These are phyloP conservation scores for Notiomystis cincta DNA, from an alignment of 2,113 vertebrate species.

Conservation along the genomic window DNA sequence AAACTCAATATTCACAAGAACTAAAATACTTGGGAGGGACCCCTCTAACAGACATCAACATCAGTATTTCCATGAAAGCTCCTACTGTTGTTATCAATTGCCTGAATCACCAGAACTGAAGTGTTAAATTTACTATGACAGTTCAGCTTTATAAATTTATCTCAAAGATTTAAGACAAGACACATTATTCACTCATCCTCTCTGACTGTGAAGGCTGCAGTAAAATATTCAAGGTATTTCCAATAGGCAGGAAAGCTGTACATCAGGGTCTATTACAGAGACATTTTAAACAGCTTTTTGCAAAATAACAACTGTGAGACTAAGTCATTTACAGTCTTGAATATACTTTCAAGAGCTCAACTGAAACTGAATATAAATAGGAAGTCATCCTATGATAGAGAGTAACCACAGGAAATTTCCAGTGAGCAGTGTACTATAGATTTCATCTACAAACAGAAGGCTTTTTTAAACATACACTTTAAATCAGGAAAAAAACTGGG, in stretches of 20 bases:
- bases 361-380: neutral
- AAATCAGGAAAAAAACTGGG: neutral
- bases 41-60: neutral
- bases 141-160: neutral
- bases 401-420: neutral
- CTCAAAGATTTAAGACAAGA: neutral
- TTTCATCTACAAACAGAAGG: neutral
- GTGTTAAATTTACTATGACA: neutral
- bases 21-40: neutral
- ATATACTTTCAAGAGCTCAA: neutral
- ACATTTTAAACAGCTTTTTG: constrained; percentile 13
- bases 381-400: neutral
- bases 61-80: neutral
- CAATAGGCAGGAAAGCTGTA: neutral
- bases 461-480: neutral
- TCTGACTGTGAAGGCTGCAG: neutral
- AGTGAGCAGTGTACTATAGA: neutral
- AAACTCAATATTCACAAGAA: neutral
- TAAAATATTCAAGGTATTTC: constrained; percentile 6
- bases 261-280: neutral
- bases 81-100: neutral
- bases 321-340: neutral
- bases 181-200: neutral
- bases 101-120: neutral
- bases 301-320: neutral